Evolutionary conservation across 2,888 invertebrate genomes (phyloP).

Genomic region (Polia nebulosa): DNA sequence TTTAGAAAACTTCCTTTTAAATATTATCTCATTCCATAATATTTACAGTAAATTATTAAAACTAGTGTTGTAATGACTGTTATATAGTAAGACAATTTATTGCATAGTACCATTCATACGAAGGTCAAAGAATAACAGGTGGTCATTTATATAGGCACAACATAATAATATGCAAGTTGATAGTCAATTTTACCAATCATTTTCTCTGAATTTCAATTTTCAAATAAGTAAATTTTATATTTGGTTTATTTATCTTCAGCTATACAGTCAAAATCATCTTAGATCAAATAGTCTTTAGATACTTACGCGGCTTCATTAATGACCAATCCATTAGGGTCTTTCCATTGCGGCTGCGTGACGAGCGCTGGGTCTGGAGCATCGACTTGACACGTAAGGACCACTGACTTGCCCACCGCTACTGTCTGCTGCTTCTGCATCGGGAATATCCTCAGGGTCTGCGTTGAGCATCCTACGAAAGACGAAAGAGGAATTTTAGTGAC

Average conservation of each 20-base stretch:
- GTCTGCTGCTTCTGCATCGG: constrained; percentile 93
- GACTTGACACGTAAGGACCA: constrained; percentile 95
- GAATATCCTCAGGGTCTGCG: constrained; percentile 92
- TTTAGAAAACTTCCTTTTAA: not conserved
- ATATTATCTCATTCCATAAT: too few species aligned
- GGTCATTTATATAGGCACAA: too few species aligned
- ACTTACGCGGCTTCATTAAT: constrained; percentile 93
- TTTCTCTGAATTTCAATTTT: too few species aligned
- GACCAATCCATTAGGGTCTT: constrained; percentile 93
- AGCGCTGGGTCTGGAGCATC: constrained; percentile 92
- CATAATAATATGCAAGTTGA: too few species aligned
- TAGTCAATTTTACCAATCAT: too few species aligned
- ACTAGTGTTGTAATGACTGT: too few species aligned
- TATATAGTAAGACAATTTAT: too few species aligned
- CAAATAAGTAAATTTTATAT: too few species aligned
- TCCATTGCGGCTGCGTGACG: constrained; percentile 95
- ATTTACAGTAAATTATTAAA: too few species aligned
- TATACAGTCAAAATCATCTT: not conserved
- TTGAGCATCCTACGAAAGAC: constrained; percentile 81
- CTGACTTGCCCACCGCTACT: constrained; percentile 94
- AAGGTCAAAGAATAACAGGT: too few species aligned
- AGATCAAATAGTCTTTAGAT: not conserved
- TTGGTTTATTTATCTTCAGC: too few species aligned
- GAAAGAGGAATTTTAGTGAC: constrained; percentile 8
- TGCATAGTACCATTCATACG: too few species aligned